Conservation (phyloP, 2,113 vertebrate genomes). For the Macroglossus sobrinus region DNA sequence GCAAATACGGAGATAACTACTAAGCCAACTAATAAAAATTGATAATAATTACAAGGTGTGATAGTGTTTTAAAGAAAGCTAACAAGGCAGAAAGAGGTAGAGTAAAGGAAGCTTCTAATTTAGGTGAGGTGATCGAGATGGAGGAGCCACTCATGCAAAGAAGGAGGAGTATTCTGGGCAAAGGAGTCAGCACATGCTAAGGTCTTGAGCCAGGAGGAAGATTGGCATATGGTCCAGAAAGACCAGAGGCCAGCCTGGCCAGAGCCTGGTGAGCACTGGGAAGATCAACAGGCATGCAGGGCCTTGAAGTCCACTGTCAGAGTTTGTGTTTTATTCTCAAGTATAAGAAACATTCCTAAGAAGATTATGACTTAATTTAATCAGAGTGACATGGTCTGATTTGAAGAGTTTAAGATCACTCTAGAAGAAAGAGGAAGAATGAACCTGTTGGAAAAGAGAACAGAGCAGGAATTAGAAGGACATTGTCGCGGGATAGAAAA, state of each 20-base stretch:
- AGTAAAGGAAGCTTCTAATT: background rate
- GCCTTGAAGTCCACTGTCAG: background rate
- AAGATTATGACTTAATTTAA: background rate
- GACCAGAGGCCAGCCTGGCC: background rate
- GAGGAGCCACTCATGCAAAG: background rate
- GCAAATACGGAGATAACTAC: background rate
- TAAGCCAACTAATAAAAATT: background rate
- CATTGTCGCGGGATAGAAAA: rapidly evolving
- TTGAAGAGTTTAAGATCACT: background rate
- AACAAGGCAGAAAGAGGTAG: background rate
- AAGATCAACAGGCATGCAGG: background rate
- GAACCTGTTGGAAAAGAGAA: background rate
- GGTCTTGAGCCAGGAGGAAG: background rate
- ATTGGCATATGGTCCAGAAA: rapidly evolving
- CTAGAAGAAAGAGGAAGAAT: background rate
- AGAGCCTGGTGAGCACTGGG: background rate
- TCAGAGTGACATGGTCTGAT: background rate
- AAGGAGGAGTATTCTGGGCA: background rate
- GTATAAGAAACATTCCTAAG: background rate
- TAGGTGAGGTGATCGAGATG: rapidly evolving
- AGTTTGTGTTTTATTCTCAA: background rate
- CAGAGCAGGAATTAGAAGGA: background rate
- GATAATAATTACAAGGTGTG: background rate
- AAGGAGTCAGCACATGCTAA: background rate
- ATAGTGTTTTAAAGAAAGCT: background rate